Percentiles rank a stretch among this genome's conserved stretches.
These are phyloP conservation scores for Cichlasoma orientale DNA, from an alignment of 2,797 vertebrate genomes.

Conservation along the genomic window DNA sequence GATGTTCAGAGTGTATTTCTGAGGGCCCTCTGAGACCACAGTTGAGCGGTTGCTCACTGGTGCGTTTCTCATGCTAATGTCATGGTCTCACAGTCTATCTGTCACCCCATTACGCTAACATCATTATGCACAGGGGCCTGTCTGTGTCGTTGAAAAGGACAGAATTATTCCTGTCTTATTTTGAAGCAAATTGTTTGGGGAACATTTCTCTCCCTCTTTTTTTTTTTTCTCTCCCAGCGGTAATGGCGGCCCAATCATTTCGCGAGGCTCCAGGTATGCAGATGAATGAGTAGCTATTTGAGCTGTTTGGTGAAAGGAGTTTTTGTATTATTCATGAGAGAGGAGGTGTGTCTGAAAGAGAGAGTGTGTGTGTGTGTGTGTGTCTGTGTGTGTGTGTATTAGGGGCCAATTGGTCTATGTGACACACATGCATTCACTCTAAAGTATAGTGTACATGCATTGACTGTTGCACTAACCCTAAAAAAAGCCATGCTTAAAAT, in stretches of 20 bases:
- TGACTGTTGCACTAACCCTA: background rate
- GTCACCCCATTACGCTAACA: conserved; percentile 85
- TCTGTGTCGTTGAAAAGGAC: conserved; percentile 79
- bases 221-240: conserved; percentile 36
- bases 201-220: conserved; percentile 73
- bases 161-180: conserved; percentile 84
- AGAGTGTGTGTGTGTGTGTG: conserved; percentile 26
- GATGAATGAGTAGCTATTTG: conserved; percentile 83
- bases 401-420: conserved; percentile 35
- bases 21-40: conserved; percentile 78
- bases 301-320: conserved; percentile 78
- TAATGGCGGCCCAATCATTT: conserved; percentile 82
- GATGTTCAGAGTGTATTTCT: conserved; percentile 72
- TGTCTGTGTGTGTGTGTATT: conserved; percentile 10
- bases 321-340: conserved; percentile 83
- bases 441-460: conserved; percentile 33
- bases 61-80: conserved; percentile 86
- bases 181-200: conserved; percentile 86
- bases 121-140: conserved; percentile 83
- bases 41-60: conserved; percentile 83
- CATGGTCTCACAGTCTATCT: conserved; percentile 83
- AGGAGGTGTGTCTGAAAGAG: conserved; percentile 64
- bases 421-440: conserved; percentile 22
- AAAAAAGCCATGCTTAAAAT: background rate
- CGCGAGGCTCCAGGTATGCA: conserved; percentile 80